These are phyloP conservation scores for Chalcosyrphus nemorum DNA, from an alignment of 2,888 invertebrate genomes.

Conservation along the genomic window DNA sequence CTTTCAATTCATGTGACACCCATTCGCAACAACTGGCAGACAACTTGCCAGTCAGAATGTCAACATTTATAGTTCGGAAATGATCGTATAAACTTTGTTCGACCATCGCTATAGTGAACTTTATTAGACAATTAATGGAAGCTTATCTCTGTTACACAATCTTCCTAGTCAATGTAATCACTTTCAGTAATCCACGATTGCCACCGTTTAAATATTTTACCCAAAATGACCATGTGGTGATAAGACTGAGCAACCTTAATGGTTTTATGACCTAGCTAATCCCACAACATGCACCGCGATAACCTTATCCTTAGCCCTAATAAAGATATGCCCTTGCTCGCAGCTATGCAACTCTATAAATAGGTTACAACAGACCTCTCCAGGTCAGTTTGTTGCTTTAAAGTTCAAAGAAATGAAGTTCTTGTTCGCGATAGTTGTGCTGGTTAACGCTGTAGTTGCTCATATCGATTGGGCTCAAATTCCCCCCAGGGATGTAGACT, in stretches of 20 bases:
- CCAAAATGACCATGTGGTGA: background rate
- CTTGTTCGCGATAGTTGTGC: slow-evolving; percentile 7
- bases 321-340: background rate
- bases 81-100: no score
- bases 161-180: background rate
- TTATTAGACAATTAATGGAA: no score
- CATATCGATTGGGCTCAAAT: slow-evolving; percentile 27
- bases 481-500: slow-evolving; percentile 33
- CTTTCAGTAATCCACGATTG: background rate
- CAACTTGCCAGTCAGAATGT: no score
- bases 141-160: no score
- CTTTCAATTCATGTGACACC: no score
- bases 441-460: slow-evolving; percentile 4
- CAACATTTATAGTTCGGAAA: no score
- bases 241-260: background rate
- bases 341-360: background rate
- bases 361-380: background rate
- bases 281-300: background rate
- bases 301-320: background rate
- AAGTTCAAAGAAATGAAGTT: slow-evolving; percentile 22
- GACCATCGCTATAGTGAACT: no score
- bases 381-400: background rate
- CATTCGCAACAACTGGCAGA: no score
- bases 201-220: background rate
- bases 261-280: background rate